phyloP scores from a whole-genome alignment of 2,888 invertebrate species.

The Drosophila recens region DNA sequence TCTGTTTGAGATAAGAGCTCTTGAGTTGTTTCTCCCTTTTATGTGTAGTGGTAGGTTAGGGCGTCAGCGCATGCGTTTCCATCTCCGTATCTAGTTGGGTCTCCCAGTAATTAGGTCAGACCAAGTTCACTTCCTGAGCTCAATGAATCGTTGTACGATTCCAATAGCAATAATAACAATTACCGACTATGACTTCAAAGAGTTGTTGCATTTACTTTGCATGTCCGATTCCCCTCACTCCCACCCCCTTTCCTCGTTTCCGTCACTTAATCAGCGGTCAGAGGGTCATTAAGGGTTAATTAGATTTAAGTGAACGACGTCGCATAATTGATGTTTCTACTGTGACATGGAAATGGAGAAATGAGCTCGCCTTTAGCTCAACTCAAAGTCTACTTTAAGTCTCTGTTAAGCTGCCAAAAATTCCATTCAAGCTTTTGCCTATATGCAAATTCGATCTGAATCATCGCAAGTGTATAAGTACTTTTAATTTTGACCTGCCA shows the following conservation, averaged over 20 bases:
- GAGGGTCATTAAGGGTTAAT: constrained; percentile 82
- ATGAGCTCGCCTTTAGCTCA: constrained; percentile 53
- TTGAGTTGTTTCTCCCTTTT: constrained; percentile 8
- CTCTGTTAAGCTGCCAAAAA: constrained; percentile 36
- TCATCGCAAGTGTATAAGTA: constrained; percentile 28
- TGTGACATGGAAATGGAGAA: constrained; percentile 54
- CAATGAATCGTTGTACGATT: constrained; percentile 56
- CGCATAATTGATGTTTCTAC: constrained; percentile 71
- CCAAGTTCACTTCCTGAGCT: constrained; percentile 72
- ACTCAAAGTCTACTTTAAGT: constrained; percentile 19
- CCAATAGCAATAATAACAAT: constrained; percentile 44
- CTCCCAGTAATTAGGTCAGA: constrained; percentile 66
- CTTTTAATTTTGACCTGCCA: constrained; percentile 43
- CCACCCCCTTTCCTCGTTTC: neutral
- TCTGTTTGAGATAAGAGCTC: constrained; percentile 31
- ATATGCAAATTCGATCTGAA: constrained; percentile 68
- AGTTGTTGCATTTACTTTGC: constrained; percentile 68
- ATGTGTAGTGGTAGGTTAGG: constrained; percentile 73
- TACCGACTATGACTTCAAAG: constrained; percentile 57
- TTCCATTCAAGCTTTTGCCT: constrained; percentile 4
- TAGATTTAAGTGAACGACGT: constrained; percentile 78
- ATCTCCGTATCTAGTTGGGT: constrained; percentile 9
- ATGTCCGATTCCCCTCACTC: constrained; percentile 55
- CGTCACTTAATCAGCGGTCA: constrained; percentile 78
- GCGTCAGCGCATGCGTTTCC: constrained; percentile 60